Percentiles rank a stretch among this genome's conserved stretches.
Evolutionary conservation across 2,113 vertebrate species (phyloP).

Genomic region (Xiphorhynchus elegans): DNA sequence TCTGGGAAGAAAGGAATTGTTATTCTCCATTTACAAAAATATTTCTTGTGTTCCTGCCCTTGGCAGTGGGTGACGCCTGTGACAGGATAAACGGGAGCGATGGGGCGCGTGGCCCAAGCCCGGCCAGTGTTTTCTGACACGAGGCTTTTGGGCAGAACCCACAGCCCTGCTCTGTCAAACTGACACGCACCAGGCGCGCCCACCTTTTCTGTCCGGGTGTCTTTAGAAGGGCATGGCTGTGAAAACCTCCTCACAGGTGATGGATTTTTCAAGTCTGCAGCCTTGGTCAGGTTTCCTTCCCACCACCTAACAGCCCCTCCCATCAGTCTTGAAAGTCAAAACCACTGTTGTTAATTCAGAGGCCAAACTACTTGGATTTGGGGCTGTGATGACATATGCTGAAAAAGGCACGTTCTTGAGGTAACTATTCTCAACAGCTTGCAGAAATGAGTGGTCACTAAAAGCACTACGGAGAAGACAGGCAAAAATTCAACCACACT

Average conservation of each 20-base stretch:
- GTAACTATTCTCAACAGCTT: not conserved
- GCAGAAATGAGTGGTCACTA: not conserved
- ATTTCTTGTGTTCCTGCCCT: slow-evolving; percentile 31
- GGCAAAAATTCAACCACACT: not conserved
- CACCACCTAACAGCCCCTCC: not conserved
- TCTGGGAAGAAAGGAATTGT: slow-evolving; percentile 37
- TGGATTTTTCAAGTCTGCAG: fast-evolving
- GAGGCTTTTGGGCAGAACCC: fast-evolving
- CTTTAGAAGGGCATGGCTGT: not conserved
- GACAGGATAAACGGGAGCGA: not conserved
- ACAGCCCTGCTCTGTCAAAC: too few relatives aligned
- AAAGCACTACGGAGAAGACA: not conserved
- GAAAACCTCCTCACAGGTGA: not conserved
- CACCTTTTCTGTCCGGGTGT: too few relatives aligned
- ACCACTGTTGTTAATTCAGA: not conserved
- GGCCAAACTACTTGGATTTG: not conserved
- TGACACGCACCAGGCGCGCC: fast-evolving
- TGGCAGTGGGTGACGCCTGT: not conserved
- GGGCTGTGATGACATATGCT: not conserved
- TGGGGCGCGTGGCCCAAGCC: fast-evolving
- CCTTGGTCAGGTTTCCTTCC: not conserved
- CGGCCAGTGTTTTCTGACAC: fast-evolving
- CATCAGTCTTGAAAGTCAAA: not conserved
- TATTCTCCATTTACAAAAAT: slow-evolving; percentile 22
- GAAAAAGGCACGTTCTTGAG: not conserved